These are phyloP conservation scores for Drosophila pectinifera DNA, from an alignment of 1,140 invertebrate genomes.

Conservation along the genomic window DNA sequence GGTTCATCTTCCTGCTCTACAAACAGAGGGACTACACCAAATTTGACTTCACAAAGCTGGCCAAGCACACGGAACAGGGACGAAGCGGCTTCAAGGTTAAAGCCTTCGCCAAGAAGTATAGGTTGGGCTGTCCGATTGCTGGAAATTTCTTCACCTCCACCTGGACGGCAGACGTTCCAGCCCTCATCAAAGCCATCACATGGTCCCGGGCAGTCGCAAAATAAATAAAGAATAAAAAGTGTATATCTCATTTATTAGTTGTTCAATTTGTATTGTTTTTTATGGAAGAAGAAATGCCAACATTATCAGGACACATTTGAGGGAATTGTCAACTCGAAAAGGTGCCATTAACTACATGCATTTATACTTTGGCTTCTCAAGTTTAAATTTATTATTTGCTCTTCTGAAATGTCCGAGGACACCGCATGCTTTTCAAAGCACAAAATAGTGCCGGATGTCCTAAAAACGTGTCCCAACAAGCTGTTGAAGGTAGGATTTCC, in stretches of 20 bases:
- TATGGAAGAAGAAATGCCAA: not conserved
- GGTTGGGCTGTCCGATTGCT: conserved; percentile 91
- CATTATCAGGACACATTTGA: not conserved
- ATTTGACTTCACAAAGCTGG: conserved; percentile 54
- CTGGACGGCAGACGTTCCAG: conserved; percentile 56
- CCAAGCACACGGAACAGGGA: conserved; percentile 87
- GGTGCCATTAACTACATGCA: not conserved
- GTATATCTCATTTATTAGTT: not conserved
- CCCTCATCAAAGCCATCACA: conserved; percentile 34
- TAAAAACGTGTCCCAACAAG: conserved; percentile 31
- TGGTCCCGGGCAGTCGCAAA: not conserved
- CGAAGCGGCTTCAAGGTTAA: conserved; percentile 91
- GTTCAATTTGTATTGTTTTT: not conserved
- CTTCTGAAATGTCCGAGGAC: conserved; percentile 28
- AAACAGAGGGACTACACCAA: conserved; percentile 88
- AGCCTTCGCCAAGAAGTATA: conserved; percentile 92
- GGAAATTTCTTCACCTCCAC: conserved; percentile 91
- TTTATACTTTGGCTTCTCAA: not conserved
- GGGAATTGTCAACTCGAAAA: not conserved
- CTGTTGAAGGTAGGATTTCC: conserved; percentile 48
- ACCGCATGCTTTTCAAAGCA: conserved; percentile 47
- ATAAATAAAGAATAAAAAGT: not conserved
- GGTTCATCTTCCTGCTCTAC: conserved; percentile 95
- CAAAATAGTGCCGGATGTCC: conserved; percentile 54
- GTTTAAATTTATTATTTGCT: not conserved